A percentile compares a stretch with the other conserved stretches of the same genome.
These are phyloP conservation scores for Mormyrops boulengeri DNA, from an alignment of 2,797 vertebrate genomes.

Conservation along the genomic window DNA sequence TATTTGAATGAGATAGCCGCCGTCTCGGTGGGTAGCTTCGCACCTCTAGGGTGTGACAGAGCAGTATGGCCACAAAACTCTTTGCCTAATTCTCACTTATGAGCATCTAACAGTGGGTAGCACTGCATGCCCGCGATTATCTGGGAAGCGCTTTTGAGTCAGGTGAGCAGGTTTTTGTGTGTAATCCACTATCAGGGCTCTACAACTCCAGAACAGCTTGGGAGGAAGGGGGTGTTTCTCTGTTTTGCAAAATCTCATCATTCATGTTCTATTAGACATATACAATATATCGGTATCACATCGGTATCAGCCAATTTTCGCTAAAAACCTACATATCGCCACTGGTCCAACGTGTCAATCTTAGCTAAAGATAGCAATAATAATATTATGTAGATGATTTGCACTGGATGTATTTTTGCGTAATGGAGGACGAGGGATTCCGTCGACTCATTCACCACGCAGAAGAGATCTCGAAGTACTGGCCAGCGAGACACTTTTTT, in stretches of 20 bases:
- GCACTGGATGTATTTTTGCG: neutral
- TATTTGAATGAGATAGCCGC: neutral
- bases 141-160: neutral
- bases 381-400: neutral
- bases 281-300: neutral
- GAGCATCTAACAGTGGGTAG: neutral
- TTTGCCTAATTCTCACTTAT: neutral
- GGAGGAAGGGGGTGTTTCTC: no score
- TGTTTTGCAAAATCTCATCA: neutral
- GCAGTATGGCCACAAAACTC: neutral
- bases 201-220: neutral
- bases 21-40: neutral
- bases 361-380: neutral
- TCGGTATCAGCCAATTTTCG: neutral
- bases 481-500: neutral
- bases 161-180: neutral
- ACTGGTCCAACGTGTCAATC: neutral
- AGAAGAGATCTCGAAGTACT: neutral
- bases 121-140: neutral
- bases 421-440: neutral
- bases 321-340: neutral
- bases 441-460: neutral
- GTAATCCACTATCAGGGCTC: neutral
- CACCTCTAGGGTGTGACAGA: conserved; percentile 1
- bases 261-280: neutral